Base-by-base conservation (phyloP, 2,113 vertebrate species). In the Cyprinodon brontotheroides region DNA sequence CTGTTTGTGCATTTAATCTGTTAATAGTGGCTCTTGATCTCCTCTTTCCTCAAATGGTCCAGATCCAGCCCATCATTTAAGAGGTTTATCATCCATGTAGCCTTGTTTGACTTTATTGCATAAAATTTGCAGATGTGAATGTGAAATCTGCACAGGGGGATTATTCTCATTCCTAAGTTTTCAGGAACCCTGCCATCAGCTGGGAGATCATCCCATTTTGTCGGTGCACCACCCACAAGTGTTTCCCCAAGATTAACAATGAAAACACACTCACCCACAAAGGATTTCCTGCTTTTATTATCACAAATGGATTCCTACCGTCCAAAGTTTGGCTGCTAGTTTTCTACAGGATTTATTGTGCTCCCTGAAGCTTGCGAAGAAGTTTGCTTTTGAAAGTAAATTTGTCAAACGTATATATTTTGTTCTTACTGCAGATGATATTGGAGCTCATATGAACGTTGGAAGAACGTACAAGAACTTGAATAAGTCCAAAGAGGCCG, bases 391-490 rank as follows among this genome's bases (percentile, higher is more conserved):
- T 3, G 17, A 15, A 50, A 20, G 17, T 17, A 15, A 50, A 15
- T 50, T 50, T 50, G 47, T 50, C 47, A 50, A 17, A 50, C 13
- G 15, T 15, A 17, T 20, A 8, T 43, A 5, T 62, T 50, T 71
- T 8, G 15, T 61, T 11, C 11, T 80, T 66, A 76, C 47, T 62
- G 3, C 87, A 95, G 98, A 99, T 94, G 98, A 99, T 86, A 99
- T 99, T 43, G 98, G 98, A 48, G 98, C 98, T 66, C 98, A 99
- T 82, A 99, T 99, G 98, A 99, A 99, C 62, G 98, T 99, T 72
- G 98, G 98, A 91, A 95, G 98, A 93, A 99, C 98, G 75, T 99
- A 98, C 67, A 99, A 99, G 94, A 99, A 99, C 88, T 87, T 99
- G 81, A 98, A 99, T 91, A 94, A 89, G 87, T 97, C 97, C 76